A percentile compares a stretch with the other conserved stretches of the same genome.
Evolutionary conservation across 2,888 invertebrate genomes (phyloP).

Genomic region (Ophonus ardosiacus): DNA sequence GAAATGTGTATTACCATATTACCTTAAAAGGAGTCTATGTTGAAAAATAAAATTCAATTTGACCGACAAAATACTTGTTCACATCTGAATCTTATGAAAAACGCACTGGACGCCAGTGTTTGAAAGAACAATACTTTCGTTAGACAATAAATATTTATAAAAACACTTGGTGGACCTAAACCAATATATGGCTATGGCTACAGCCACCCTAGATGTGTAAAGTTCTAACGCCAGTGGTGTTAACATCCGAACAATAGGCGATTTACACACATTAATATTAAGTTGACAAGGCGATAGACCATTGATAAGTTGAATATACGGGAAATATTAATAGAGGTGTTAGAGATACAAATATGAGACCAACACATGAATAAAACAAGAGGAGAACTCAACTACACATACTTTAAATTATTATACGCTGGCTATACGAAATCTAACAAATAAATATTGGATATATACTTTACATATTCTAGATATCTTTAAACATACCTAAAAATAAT

Average conservation of each 20-base stretch:
- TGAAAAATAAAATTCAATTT: too few species aligned
- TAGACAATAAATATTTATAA: neutral
- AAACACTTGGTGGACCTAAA: neutral
- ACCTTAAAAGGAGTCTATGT: too few species aligned
- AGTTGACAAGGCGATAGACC: slow-evolving; percentile 30
- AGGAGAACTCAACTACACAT: neutral
- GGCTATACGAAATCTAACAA: too few species aligned
- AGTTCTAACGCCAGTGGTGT: slow-evolving; percentile 44
- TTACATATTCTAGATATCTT: too few species aligned
- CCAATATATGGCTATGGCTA: neutral
- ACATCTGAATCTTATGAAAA: neutral
- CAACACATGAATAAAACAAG: slow-evolving; percentile 32
- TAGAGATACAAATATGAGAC: slow-evolving; percentile 5
- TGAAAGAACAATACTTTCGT: neutral
- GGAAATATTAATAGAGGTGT: slow-evolving; percentile 33
- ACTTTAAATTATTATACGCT: neutral
- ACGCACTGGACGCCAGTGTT: neutral
- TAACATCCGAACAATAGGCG: slow-evolving; percentile 58
- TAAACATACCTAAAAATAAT: too few species aligned
- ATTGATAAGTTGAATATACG: neutral
- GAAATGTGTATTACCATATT: too few species aligned
- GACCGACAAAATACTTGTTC: too few species aligned
- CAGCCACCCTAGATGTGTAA: neutral
- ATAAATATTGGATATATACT: too few species aligned
- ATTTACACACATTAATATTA: slow-evolving; percentile 62